Percentiles rank a stretch among this genome's conserved stretches.
Conservation (phyloP, 1,140 invertebrate genomes). For the Tetraneura akinire region DNA sequence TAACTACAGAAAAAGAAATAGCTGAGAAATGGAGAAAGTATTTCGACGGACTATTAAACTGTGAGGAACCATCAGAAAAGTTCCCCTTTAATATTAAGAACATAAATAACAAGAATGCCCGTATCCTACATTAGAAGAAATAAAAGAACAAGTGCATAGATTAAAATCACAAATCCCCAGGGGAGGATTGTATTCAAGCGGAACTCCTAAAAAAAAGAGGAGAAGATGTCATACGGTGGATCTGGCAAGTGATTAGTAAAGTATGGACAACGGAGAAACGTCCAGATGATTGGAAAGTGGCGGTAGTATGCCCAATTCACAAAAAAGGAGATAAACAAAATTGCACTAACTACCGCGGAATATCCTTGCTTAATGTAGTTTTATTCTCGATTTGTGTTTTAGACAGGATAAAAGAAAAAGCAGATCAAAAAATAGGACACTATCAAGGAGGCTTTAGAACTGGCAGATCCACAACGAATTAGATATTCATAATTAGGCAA, state of each 20-base stretch:
- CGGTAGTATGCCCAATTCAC: conserved; percentile 53
- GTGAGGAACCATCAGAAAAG: too few species aligned
- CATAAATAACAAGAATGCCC: too few species aligned
- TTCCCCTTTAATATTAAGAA: too few species aligned
- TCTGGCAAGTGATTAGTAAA: conserved; percentile 6
- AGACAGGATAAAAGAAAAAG: neutral
- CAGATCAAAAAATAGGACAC: neutral
- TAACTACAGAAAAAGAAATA: too few species aligned
- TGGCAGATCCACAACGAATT: neutral
- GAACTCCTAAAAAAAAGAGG: too few species aligned
- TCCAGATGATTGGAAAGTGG: conserved; percentile 54
- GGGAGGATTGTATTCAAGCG: too few species aligned
- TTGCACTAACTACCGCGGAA: neutral
- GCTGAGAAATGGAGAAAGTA: too few species aligned
- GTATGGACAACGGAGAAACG: conserved; percentile 50
- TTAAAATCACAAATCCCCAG: too few species aligned
- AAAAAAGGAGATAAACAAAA: conserved; percentile 55
- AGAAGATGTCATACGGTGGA: neutral
- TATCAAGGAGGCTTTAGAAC: neutral
- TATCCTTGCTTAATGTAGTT: conserved; percentile 7
- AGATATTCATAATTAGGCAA: too few species aligned
- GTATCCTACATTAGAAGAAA: too few species aligned
- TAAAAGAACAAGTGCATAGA: too few species aligned
- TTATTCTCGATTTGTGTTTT: conserved; percentile 17
- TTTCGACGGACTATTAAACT: too few species aligned